Conservation (phyloP, 2,888 invertebrate genomes). For the Phortica magna region DNA sequence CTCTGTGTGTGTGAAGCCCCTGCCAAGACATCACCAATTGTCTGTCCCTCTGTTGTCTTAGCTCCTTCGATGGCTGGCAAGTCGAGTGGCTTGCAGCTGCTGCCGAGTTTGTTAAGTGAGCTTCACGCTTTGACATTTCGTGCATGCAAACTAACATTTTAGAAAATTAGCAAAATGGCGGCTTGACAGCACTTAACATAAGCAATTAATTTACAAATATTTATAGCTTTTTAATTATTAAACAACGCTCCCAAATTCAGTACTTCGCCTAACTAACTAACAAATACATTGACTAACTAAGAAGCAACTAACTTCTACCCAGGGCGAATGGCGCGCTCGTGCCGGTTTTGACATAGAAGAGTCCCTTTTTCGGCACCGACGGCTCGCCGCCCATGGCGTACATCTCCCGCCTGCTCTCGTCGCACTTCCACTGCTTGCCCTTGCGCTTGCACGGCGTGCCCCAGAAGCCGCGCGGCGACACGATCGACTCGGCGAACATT, state of each 20-base stretch:
- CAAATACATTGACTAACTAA: background rate
- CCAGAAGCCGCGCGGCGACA: constrained; percentile 67
- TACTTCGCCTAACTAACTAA: background rate
- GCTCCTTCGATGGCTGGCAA: background rate
- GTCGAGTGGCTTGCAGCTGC: background rate
- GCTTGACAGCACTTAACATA: background rate
- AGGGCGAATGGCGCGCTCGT: constrained; percentile 64
- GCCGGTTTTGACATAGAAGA: constrained; percentile 70
- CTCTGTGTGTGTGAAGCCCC: background rate
- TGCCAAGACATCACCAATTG: background rate
- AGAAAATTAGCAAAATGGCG: constrained; percentile 18
- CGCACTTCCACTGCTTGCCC: constrained; percentile 63
- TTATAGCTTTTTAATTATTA: too few relatives aligned
- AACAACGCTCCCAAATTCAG: too few relatives aligned
- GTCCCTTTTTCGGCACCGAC: constrained; percentile 60
- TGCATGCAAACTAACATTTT: constrained; percentile 16
- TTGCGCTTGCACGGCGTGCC: constrained; percentile 65
- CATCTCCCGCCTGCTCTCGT: constrained; percentile 54
- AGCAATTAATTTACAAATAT: constrained; percentile 3
- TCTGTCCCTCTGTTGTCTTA: background rate
- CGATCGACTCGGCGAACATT: constrained; percentile 75
- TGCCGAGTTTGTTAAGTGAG: constrained; percentile 8
- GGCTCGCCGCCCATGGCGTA: constrained; percentile 74
- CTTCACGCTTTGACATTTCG: constrained; percentile 25
- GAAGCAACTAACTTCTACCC: constrained; percentile 51